Evolutionary conservation across 35 echinoderm and acorn worm species (phyloP), one percentile per base, ranked within the genome.

Genomic region (Holothuria glaberrima): DNA sequence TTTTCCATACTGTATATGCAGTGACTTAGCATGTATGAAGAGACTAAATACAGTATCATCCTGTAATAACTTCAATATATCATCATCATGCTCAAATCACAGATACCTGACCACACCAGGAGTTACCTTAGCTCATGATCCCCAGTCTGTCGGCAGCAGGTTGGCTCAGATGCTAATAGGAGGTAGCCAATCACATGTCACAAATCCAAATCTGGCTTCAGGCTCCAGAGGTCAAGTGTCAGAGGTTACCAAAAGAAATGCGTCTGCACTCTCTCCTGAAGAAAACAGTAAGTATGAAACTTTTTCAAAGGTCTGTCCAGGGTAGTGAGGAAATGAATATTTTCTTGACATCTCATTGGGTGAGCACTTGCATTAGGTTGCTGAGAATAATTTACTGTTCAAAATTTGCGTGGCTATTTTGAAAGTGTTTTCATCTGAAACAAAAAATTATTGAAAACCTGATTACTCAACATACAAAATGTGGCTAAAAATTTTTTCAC

Each of bases 81-180:
- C 64, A 12, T 68, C 30, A 68, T 68, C n/a, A 10, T 68, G n/a
- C 12, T 26, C 26, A 35, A 50, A 41, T 20, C 18, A 32, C 71
- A 96, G 94, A 54, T 86, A 87, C 69, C 45, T 90, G n/a, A 92
- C 77, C 20, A 95, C 90, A 20, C 94, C 94, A 10, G 91, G 94
- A 3, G 67, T 78, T 22, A 96, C 91, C 13, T 88, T 81, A 28
- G 88, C 68, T 1, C 48, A 36, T 21, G 87, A 92, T 16, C 80
- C 64, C n/a, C 93, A 94, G 74, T 87, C 93, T 48, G 84, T 96
- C 19, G 88, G 94, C 13, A 77, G 77, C 31, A 72, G 91, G 30
- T 88, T 96, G 25, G 87, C 91, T 48, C 65, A 88, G 50, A 94
- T 91, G 89, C 89, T 94, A 4, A 88, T 94, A 2, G 89, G 75